Percentiles rank a stretch among this genome's conserved stretches.
phyloP scores from a whole-genome alignment of 2,888 invertebrate genomes.

The Sinopyrophorus schimmeli region DNA sequence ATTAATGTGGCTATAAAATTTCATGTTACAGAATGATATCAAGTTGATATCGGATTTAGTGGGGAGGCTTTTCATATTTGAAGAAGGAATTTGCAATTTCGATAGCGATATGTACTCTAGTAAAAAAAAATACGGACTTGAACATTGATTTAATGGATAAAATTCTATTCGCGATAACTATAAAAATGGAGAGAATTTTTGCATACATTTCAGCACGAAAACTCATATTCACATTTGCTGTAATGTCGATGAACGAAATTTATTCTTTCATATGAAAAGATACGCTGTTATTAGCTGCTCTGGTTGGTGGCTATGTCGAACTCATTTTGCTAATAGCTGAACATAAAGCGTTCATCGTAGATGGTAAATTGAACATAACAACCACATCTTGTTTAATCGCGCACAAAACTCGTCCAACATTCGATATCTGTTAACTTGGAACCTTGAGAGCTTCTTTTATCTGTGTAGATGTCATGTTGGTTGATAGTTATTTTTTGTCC shows the following conservation, averaged over 20 bases:
- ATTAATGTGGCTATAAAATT: too few relatives aligned
- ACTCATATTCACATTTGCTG: too few relatives aligned
- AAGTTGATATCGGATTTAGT: too few relatives aligned
- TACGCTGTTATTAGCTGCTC: slow-evolving; percentile 1
- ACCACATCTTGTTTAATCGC: slow-evolving; percentile 10
- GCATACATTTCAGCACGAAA: too few relatives aligned
- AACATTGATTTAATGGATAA: background rate
- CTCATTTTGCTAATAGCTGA: slow-evolving; percentile 10
- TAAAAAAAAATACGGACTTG: background rate
- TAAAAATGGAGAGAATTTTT: background rate
- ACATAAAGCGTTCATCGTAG: slow-evolving; percentile 4
- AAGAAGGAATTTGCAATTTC: background rate
- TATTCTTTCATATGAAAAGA: too few relatives aligned
- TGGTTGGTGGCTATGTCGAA: slow-evolving; percentile 1
- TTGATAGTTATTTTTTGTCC: too few relatives aligned
- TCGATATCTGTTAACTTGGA: slow-evolving; percentile 10
- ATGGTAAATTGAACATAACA: slow-evolving; percentile 9
- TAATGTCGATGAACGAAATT: too few relatives aligned
- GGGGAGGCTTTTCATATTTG: too few relatives aligned
- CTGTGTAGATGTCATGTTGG: too few relatives aligned
- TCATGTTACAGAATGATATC: too few relatives aligned
- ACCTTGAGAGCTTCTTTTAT: slow-evolving; percentile 1
- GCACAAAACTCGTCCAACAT: slow-evolving; percentile 11
- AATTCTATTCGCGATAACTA: background rate
- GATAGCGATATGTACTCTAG: background rate